phyloP scores from a whole-genome alignment of 2,113 vertebrate species.

The Prunella fulvescens region DNA sequence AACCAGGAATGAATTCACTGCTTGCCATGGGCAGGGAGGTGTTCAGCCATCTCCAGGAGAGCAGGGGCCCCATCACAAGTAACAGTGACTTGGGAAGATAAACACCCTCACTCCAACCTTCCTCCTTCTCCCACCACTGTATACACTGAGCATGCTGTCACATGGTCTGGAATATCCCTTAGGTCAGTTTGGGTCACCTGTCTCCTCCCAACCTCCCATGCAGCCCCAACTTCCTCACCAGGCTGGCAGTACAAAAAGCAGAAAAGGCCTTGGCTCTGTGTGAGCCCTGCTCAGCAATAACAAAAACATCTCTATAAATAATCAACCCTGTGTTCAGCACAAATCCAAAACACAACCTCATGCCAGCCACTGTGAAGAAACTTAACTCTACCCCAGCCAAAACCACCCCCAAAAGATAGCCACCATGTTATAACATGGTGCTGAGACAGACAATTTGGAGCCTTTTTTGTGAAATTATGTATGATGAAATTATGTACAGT shows the following conservation, averaged over 20 bases:
- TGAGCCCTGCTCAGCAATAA: not conserved
- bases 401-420: not conserved
- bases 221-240: not conserved
- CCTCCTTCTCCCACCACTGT: not conserved
- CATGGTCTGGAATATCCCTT: not conserved
- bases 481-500: not conserved
- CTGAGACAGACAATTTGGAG: not conserved
- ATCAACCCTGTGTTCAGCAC: not conserved
- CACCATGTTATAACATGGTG: not conserved
- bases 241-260: accelerated
- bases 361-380: not conserved
- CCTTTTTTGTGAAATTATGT: not conserved
- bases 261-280: not conserved
- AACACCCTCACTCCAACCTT: not conserved
- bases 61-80: not conserved
- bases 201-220: not conserved
- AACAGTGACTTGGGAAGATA: not conserved
- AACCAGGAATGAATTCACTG: not conserved
- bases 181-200: not conserved
- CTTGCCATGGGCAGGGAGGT: not conserved
- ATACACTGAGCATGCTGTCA: not conserved
- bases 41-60: not conserved
- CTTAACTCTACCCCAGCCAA: not conserved
- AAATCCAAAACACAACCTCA: not conserved
- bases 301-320: not conserved